Evolutionary conservation across 2,797 vertebrate species (phyloP).

Genomic region (Myotis vivesi): DNA sequence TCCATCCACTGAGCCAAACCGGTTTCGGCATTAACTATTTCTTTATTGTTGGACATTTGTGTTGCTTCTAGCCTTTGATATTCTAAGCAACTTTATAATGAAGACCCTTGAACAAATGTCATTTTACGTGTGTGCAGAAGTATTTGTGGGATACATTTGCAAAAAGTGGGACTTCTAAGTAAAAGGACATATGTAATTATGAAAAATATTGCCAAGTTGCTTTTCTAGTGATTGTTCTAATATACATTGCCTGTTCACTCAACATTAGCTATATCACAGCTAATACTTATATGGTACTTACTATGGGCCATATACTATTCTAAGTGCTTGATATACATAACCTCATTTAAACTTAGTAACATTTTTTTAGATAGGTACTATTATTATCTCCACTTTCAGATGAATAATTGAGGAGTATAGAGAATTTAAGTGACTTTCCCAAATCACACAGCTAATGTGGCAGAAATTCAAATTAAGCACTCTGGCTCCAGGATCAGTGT

Average conservation of each 20-base stretch:
- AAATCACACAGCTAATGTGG: neutral
- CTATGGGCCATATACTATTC: neutral
- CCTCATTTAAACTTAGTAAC: conserved; percentile 38
- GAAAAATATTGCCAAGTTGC: conserved; percentile 16
- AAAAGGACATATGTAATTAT: neutral
- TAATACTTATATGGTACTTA: conserved; percentile 2
- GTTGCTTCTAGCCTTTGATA: neutral
- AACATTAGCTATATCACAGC: neutral
- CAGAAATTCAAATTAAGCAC: conserved; percentile 14
- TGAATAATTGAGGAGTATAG: conserved; percentile 1
- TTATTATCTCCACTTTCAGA: conserved; percentile 42
- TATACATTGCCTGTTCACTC: neutral
- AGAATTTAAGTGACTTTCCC: conserved; percentile 32
- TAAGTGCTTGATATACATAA: neutral
- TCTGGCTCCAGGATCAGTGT: neutral
- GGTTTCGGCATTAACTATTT: conserved; percentile 42
- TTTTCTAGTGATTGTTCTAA: neutral
- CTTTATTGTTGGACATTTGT: neutral
- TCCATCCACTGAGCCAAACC: too few species aligned
- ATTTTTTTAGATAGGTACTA: neutral
- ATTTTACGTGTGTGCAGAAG: conserved; percentile 14
- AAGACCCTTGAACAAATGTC: neutral
- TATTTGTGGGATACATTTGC: conserved; percentile 8
- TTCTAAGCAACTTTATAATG: conserved; percentile 23
- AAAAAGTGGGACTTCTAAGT: conserved; percentile 46